A percentile compares a stretch with the other conserved stretches of the same genome.
These are phyloP conservation scores for Seladonia tumulorum DNA, from an alignment of 2,888 invertebrate species.

Conservation along the genomic window DNA sequence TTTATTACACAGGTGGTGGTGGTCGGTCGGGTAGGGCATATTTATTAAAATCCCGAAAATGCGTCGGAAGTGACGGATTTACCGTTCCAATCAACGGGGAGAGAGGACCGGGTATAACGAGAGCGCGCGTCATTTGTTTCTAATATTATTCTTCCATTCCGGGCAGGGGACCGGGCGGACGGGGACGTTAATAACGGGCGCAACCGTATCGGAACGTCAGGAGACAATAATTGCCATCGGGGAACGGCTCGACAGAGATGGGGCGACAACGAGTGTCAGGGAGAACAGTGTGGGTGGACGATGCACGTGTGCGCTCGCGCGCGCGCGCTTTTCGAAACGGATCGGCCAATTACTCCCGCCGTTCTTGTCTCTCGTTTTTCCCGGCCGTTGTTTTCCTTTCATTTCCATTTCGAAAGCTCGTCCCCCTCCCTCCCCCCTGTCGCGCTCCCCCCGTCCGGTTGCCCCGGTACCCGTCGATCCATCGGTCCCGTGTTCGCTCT, in stretches of 20 bases:
- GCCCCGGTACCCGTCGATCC: not conserved
- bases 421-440: slow-evolving; percentile 8
- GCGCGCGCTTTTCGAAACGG: slow-evolving; percentile 53
- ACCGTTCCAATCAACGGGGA: slow-evolving; percentile 36
- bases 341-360: slow-evolving; percentile 60
- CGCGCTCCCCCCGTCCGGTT: not conserved
- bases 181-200: slow-evolving; percentile 50
- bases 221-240: slow-evolving; percentile 58
- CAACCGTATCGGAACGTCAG: slow-evolving; percentile 55
- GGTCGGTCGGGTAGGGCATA: not conserved
- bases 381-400: slow-evolving; percentile 57
- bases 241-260: slow-evolving; percentile 11
- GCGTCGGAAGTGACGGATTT: slow-evolving; percentile 38
- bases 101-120: slow-evolving; percentile 2
- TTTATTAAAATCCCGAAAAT: slow-evolving; percentile 41
- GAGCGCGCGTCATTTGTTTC: slow-evolving; percentile 38
- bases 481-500: slow-evolving; percentile 13
- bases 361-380: slow-evolving; percentile 46
- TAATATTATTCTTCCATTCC: slow-evolving; percentile 53
- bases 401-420: slow-evolving; percentile 52
- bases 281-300: not conserved
- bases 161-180: not conserved
- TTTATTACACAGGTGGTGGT: slow-evolving; percentile 21
- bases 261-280: not conserved
- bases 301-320: slow-evolving; percentile 17